These are phyloP conservation scores for Xiphophorus maculatus DNA, from an alignment of 2,113 vertebrate genomes.

Conservation along the genomic window DNA sequence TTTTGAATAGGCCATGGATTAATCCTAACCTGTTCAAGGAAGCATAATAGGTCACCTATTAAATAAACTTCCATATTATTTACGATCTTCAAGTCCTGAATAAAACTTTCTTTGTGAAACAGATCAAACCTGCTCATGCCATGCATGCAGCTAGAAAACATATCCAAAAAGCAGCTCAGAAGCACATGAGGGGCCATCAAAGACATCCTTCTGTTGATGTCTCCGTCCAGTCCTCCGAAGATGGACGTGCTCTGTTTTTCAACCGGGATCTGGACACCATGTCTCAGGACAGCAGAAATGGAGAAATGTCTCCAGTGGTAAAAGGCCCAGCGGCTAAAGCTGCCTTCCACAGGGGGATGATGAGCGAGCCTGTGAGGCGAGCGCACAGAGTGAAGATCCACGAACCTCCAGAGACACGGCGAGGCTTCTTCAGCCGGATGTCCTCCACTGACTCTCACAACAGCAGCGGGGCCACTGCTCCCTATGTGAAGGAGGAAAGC, in stretches of 20 bases:
- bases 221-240: slow-evolving; percentile 88
- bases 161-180: slow-evolving; percentile 76
- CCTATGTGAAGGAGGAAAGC: slow-evolving; percentile 44
- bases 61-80: not conserved
- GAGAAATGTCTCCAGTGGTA: slow-evolving; percentile 50
- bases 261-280: slow-evolving; percentile 81
- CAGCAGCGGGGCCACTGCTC: slow-evolving; percentile 26
- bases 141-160: slow-evolving; percentile 73
- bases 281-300: slow-evolving; percentile 75
- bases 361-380: slow-evolving; percentile 87
- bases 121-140: slow-evolving; percentile 78
- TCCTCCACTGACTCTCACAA: slow-evolving; percentile 78
- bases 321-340: slow-evolving; percentile 64
- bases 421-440: slow-evolving; percentile 80
- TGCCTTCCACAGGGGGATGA: slow-evolving; percentile 73
- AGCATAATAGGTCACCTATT: not conserved
- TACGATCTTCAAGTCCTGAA: not conserved
- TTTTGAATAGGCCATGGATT: too few species aligned
- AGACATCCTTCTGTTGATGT: slow-evolving; percentile 88
- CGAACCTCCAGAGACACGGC: slow-evolving; percentile 76
- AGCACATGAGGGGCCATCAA: slow-evolving; percentile 84
- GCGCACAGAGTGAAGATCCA: slow-evolving; percentile 82
- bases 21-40: too few species aligned
- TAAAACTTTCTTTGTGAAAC: slow-evolving; percentile 22
- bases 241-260: slow-evolving; percentile 72